Evolutionary conservation across 2,113 vertebrate genomes (phyloP), one percentile per base, ranked within the genome.

Genomic region (Myotis brandtii): DNA sequence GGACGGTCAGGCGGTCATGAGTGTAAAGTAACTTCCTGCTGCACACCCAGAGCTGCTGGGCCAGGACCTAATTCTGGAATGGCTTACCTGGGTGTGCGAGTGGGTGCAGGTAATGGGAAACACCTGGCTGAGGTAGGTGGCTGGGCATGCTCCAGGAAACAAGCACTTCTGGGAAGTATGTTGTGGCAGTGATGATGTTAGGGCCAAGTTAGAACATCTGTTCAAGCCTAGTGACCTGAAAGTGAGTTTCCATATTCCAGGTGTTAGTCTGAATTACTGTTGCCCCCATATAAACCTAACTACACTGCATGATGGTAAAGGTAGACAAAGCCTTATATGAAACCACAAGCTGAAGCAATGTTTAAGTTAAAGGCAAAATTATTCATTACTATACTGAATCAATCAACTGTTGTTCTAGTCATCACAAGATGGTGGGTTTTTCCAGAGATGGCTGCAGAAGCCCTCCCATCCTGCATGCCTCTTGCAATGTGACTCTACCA

Each of bases 111-210:
- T 96, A 93, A 95, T 95, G 95, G 94, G 91, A 72, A 96, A 91
- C 96, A 97, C 95, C 96, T 97, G 97, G 96, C 20, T 34, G 43
- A 93, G 46, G 96, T 96, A 76, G 97, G 95, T 11, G 93, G 69
- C 86, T 92, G 95, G 95, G 91, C 27, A 1, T 16, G n/a, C 62
- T 89, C 95, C 95, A 92, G 94, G 93, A 94, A 96, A 54, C 90
- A 73, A 62, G 80, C 46, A 2, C 77, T 92, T 95, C 95, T 94
- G 91, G 77, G 59, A 97, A 92, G 54, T 54, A 3, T 59, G 70
- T 77, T 95, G 91, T 86, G 82, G 94, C 72, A 85, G 84, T 40
- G 30, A 20, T 20, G 43, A 67, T 66, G 48, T 50, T n/a, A 16
- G 40, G 67, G 72, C 96, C 96, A 93, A 88, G 48, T 84, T 10